Percentiles rank a stretch among this genome's conserved stretches.
Evolutionary conservation across 1,140 invertebrate species (phyloP).

Genomic region (Delia radicum): DNA sequence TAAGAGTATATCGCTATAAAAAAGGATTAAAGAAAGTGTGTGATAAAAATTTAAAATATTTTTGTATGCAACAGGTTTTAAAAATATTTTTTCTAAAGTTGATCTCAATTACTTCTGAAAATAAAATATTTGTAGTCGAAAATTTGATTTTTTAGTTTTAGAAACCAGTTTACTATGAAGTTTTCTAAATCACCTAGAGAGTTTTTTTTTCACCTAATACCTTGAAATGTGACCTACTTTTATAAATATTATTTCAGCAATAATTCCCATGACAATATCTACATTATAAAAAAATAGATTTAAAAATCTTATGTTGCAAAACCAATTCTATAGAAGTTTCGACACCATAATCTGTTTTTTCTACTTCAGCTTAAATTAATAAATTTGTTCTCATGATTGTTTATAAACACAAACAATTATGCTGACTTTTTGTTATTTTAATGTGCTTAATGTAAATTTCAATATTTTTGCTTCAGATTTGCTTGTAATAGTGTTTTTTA

Average conservation of each 20-base stretch:
- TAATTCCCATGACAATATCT: neutral
- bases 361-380: neutral
- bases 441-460: no score
- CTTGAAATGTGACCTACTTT: neutral
- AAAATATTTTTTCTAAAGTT: no score
- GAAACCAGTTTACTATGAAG: no score
- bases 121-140: no score
- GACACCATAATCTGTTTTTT: neutral
- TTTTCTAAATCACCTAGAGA: no score
- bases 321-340: neutral
- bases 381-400: neutral
- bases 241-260: neutral
- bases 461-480: no score
- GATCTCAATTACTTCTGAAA: no score
- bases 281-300: neutral
- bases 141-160: no score
- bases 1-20: neutral
- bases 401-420: neutral
- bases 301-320: neutral
- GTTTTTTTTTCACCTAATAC: neutral
- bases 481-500: neutral
- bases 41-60: slow-evolving; percentile 1
- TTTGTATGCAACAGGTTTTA: no score
- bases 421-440: neutral
- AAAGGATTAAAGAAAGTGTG: neutral